phyloP scores from a whole-genome alignment of 2,113 vertebrate genomes.

The Hemicordylus capensis region DNA sequence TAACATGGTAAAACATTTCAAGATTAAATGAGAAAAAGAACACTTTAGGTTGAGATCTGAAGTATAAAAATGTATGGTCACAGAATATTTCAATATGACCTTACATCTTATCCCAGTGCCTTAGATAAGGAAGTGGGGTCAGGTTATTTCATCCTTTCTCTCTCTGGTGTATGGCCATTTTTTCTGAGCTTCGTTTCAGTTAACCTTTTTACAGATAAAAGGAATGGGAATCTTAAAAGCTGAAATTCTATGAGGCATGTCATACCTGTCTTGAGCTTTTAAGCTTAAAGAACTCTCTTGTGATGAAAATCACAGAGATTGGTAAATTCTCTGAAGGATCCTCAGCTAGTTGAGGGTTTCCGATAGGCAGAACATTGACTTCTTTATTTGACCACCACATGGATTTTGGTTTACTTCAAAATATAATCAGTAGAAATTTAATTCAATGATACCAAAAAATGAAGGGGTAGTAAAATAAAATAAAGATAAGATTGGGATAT shows the following conservation, averaged over 20 bases:
- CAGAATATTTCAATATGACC: not conserved
- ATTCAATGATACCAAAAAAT: too few relatives aligned
- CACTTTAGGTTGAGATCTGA: not conserved
- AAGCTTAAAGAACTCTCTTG: not conserved
- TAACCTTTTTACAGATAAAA: not conserved
- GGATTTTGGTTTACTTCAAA: too few relatives aligned
- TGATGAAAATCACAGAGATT: not conserved
- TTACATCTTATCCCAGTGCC: too few relatives aligned
- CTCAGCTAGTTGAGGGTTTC: not conserved
- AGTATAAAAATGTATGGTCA: too few relatives aligned
- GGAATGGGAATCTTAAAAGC: not conserved
- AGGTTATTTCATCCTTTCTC: not conserved
- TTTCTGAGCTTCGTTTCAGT: not conserved
- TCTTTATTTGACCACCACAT: not conserved
- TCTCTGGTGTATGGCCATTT: not conserved
- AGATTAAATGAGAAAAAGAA: not conserved
- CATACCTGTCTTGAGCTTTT: not conserved
- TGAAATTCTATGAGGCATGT: too few relatives aligned
- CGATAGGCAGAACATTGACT: not conserved
- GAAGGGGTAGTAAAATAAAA: too few relatives aligned
- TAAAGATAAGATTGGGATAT: too few relatives aligned
- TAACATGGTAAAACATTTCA: not conserved
- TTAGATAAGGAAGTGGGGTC: not conserved
- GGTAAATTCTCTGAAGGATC: not conserved
- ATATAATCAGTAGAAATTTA: too few relatives aligned